Evolutionary conservation across 2,888 invertebrate species (phyloP).

Genomic region (Acleris holmiana): DNA sequence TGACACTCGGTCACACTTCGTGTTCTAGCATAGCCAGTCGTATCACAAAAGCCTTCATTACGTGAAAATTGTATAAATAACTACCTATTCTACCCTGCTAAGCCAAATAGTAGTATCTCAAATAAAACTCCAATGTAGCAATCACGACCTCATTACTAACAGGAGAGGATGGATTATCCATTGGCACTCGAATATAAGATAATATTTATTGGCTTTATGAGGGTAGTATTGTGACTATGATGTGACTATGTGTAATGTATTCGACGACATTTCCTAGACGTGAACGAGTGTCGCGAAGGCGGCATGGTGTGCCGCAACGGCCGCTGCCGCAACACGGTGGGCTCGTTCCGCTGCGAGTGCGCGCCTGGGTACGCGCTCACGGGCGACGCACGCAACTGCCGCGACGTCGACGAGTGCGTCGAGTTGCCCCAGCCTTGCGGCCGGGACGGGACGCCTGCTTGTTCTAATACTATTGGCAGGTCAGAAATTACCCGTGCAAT

Average conservation of each 20-base stretch:
- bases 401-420: slow-evolving; percentile 91
- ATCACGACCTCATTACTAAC: too few species aligned
- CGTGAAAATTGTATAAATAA: too few species aligned
- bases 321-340: slow-evolving; percentile 91
- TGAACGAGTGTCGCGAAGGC: slow-evolving; percentile 93
- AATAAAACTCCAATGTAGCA: too few species aligned
- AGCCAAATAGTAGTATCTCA: too few species aligned
- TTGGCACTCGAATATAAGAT: too few species aligned
- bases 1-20: too few species aligned
- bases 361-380: slow-evolving; percentile 90
- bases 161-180: too few species aligned
- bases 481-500: slow-evolving; percentile 45
- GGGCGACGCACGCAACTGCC: slow-evolving; percentile 90
- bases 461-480: slow-evolving; percentile 78
- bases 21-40: too few species aligned
- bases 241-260: background rate
- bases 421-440: slow-evolving; percentile 79
- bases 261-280: slow-evolving; percentile 72
- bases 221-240: too few species aligned
- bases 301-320: slow-evolving; percentile 94
- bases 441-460: slow-evolving; percentile 66
- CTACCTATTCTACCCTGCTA: background rate
- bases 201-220: too few species aligned
- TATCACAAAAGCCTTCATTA: too few species aligned
- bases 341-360: slow-evolving; percentile 93